A percentile compares a stretch with the other conserved stretches of the same genome.
These are phyloP conservation scores for Pipa parva DNA, from an alignment of 2,113 vertebrate genomes.

Conservation along the genomic window DNA sequence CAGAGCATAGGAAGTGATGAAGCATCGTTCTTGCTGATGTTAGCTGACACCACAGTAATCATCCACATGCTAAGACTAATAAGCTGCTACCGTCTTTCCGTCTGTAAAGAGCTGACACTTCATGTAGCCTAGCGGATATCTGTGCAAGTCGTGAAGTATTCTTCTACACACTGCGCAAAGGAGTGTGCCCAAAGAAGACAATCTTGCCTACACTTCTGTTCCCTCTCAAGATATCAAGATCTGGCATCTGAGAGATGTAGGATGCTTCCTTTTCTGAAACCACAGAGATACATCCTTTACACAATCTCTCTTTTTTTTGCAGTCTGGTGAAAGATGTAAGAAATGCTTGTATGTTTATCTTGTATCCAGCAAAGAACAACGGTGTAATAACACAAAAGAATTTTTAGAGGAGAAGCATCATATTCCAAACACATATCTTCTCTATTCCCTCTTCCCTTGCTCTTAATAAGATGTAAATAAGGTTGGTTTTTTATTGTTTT, in stretches of 20 bases:
- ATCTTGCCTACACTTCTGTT: neutral
- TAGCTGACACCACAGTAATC: neutral
- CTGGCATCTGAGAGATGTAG: neutral
- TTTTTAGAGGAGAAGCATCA: too few species aligned
- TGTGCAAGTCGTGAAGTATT: neutral
- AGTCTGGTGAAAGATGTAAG: neutral
- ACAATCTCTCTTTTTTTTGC: too few species aligned
- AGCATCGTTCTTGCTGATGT: neutral
- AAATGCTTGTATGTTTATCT: too few species aligned
- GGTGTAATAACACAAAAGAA: too few species aligned
- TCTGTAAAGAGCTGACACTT: neutral
- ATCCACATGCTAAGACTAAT: conserved; percentile 10
- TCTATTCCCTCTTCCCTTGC: too few species aligned
- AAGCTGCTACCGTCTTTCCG: neutral
- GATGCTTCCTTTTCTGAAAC: neutral
- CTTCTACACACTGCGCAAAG: neutral
- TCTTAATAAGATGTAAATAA: too few species aligned
- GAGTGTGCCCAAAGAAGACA: neutral
- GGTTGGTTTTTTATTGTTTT: too few species aligned
- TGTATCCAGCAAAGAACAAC: too few species aligned
- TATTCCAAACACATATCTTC: too few species aligned
- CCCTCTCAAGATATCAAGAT: neutral
- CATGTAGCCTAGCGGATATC: neutral
- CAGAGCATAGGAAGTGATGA: neutral
- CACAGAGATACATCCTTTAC: neutral